phyloP scores from a whole-genome alignment of 2,888 invertebrate genomes.

The Aphelenchoides bicaudatus region DNA sequence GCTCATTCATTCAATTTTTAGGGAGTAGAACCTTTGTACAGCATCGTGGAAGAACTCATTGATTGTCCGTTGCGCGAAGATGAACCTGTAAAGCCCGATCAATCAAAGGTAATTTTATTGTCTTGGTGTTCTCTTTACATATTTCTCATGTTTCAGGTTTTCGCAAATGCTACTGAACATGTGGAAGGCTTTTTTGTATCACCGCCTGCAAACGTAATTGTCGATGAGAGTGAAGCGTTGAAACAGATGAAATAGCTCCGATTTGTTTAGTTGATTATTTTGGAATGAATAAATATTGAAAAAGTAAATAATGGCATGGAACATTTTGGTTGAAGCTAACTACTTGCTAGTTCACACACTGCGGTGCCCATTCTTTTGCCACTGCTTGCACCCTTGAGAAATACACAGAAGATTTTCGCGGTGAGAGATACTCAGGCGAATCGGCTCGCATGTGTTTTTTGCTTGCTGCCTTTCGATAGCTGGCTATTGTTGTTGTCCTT shows the following conservation, averaged over 20 bases:
- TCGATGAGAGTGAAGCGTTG: not conserved
- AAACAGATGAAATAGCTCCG: not conserved
- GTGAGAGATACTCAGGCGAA: too few species aligned
- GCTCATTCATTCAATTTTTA: conserved; percentile 15
- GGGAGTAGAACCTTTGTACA: conserved; percentile 33
- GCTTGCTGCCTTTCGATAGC: too few species aligned
- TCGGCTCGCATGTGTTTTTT: too few species aligned
- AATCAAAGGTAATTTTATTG: conserved; percentile 7
- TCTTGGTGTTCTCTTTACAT: too few species aligned
- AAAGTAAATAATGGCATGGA: not conserved
- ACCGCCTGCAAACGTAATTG: conserved; percentile 21
- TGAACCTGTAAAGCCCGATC: conserved; percentile 13
- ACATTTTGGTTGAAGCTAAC: too few species aligned
- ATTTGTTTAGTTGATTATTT: not conserved
- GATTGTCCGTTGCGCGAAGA: conserved; percentile 33
- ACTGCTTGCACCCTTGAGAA: too few species aligned
- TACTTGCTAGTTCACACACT: too few species aligned
- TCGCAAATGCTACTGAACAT: conserved; percentile 21
- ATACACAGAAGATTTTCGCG: too few species aligned
- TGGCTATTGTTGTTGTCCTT: too few species aligned
- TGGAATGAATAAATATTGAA: not conserved
- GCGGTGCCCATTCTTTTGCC: too few species aligned
- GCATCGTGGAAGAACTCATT: conserved; percentile 32
- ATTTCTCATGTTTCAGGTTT: conserved; percentile 18
- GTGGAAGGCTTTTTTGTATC: conserved; percentile 31